Evolutionary conservation across 2,113 vertebrate species (phyloP).

Genomic region (Loxodonta africana): DNA sequence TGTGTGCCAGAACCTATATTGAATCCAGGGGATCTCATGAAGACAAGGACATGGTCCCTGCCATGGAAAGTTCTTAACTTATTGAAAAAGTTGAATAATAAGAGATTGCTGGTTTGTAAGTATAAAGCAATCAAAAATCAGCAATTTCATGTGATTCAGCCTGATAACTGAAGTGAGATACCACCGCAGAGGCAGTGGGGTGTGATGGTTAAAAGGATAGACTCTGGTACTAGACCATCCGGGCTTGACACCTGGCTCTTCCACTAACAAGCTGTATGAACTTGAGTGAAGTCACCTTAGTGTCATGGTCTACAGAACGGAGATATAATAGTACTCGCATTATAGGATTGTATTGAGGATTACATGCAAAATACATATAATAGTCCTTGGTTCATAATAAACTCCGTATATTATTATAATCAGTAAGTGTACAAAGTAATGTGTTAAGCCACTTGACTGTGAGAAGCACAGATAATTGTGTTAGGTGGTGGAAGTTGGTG

Average conservation of each 20-base stretch:
- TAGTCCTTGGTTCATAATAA: not conserved
- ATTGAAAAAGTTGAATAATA: not conserved
- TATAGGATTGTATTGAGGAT: not conserved
- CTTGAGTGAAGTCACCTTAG: not conserved
- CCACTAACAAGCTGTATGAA: not conserved
- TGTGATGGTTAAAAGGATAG: not conserved
- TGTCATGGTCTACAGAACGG: not conserved
- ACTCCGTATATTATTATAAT: not conserved
- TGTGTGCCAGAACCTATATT: not conserved
- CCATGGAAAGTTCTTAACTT: constrained; percentile 29
- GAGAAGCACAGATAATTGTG: not conserved
- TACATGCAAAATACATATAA: not conserved
- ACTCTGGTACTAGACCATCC: not conserved
- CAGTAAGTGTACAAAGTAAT: not conserved
- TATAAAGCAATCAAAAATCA: not conserved
- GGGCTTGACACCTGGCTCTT: not conserved
- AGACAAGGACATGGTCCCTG: not conserved
- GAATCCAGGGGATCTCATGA: not conserved
- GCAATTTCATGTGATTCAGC: not conserved
- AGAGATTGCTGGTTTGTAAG: not conserved
- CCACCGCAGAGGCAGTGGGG: not conserved
- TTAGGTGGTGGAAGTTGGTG: not conserved
- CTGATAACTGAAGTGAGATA: not conserved
- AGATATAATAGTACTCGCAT: not conserved
- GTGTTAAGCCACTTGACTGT: not conserved